These are phyloP conservation scores for Aramus guarauna DNA, from an alignment of 2,113 vertebrate genomes.

Conservation along the genomic window DNA sequence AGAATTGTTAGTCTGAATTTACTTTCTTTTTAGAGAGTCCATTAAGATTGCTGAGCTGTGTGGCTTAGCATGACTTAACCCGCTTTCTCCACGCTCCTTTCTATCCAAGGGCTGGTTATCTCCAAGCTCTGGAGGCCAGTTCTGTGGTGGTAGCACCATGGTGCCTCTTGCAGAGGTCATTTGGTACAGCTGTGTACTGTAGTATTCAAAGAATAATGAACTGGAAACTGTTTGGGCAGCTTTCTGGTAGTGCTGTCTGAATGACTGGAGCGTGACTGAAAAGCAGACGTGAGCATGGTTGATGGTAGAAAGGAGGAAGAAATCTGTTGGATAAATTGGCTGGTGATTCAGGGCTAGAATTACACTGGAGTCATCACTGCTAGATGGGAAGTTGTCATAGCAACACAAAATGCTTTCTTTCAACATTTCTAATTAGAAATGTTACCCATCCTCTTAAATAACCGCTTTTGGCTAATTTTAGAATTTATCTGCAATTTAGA, in stretches of 20 bases:
- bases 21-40: not conserved
- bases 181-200: not conserved
- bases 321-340: not conserved
- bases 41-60: not conserved
- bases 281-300: not conserved
- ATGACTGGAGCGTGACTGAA: not conserved
- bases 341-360: not conserved
- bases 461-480: not conserved
- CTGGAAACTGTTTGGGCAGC: not conserved
- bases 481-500: not conserved
- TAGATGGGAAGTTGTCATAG: not conserved
- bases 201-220: not conserved
- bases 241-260: not conserved
- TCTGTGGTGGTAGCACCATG: not conserved
- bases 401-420: slow-evolving; percentile 25
- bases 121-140: not conserved
- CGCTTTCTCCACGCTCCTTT: not conserved
- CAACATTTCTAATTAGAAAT: not conserved
- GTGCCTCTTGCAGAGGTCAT: not conserved
- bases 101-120: not conserved
- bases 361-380: not conserved
- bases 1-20: not conserved
- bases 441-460: not conserved
- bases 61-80: not conserved
- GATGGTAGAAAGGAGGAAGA: not conserved